A percentile compares a stretch with the other conserved stretches of the same genome.
Conservation (phyloP, 2,797 vertebrate genomes). For the Anabas testudineus region DNA sequence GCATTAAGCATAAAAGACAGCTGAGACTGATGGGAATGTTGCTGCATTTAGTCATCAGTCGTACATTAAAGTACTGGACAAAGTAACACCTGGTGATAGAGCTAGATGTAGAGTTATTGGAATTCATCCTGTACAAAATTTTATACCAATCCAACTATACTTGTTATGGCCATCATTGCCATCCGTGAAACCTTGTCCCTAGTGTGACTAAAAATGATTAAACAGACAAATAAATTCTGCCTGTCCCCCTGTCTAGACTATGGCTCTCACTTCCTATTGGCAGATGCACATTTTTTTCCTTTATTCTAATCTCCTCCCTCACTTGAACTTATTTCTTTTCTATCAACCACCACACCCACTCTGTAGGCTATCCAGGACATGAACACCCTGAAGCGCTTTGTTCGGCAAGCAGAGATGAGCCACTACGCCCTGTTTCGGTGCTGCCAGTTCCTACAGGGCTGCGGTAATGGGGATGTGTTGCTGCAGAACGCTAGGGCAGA, state of each 20-base stretch:
- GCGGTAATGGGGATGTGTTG: constrained; percentile 94
- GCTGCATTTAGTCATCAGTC: no score
- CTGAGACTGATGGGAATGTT: no score
- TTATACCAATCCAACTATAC: no score
- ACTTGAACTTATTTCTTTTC: neutral
- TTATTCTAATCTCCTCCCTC: neutral
- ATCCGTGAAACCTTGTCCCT: no score
- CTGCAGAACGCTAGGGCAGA: constrained; percentile 93
- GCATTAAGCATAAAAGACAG: no score
- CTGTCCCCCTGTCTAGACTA: neutral
- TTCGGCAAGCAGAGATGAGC: constrained; percentile 97
- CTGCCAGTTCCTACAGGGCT: constrained; percentile 94
- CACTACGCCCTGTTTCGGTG: constrained; percentile 97
- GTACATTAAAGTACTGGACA: no score
- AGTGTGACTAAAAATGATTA: no score
- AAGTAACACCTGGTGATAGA: no score
- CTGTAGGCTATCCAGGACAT: constrained; percentile 97
- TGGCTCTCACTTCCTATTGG: constrained; percentile 25
- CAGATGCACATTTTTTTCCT: neutral
- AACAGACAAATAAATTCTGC: neutral
- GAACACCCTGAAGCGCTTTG: constrained; percentile 97
- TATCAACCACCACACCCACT: neutral
- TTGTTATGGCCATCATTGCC: no score
- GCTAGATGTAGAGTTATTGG: no score
- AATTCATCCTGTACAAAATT: no score